phyloP scores from a whole-genome alignment of 2,113 vertebrate species.

The Chaenocephalus aceratus region DNA sequence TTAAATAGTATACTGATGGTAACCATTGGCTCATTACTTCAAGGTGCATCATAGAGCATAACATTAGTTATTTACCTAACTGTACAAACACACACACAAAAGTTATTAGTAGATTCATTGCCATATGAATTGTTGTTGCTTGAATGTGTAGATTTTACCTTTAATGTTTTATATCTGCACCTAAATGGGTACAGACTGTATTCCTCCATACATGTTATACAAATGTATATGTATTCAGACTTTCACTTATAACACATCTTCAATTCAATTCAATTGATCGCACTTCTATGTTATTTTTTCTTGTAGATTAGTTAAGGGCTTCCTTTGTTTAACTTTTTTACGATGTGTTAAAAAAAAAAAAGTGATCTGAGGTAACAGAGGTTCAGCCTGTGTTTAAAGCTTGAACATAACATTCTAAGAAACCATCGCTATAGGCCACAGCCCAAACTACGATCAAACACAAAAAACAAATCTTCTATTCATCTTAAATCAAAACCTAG shows the following conservation, averaged over 20 bases:
- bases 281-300: neutral
- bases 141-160: too few species aligned
- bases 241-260: neutral
- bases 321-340: neutral
- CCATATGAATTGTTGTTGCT: too few species aligned
- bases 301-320: neutral
- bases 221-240: neutral
- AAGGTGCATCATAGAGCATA: neutral
- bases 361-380: constrained; percentile 9
- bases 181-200: neutral
- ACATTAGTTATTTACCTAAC: neutral
- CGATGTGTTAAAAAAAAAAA: neutral
- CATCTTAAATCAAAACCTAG: constrained; percentile 68
- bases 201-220: neutral
- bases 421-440: constrained; percentile 66
- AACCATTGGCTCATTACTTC: neutral
- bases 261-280: too few species aligned
- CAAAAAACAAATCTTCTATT: constrained; percentile 48
- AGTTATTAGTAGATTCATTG: too few species aligned
- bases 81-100: neutral
- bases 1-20: too few species aligned
- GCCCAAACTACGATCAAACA: constrained; percentile 65
- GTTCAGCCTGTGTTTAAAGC: constrained; percentile 17
- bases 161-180: neutral
- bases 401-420: constrained; percentile 72